Evolutionary conservation across 1,140 invertebrate species (phyloP).

Genomic region (Drosophila nannoptera): DNA sequence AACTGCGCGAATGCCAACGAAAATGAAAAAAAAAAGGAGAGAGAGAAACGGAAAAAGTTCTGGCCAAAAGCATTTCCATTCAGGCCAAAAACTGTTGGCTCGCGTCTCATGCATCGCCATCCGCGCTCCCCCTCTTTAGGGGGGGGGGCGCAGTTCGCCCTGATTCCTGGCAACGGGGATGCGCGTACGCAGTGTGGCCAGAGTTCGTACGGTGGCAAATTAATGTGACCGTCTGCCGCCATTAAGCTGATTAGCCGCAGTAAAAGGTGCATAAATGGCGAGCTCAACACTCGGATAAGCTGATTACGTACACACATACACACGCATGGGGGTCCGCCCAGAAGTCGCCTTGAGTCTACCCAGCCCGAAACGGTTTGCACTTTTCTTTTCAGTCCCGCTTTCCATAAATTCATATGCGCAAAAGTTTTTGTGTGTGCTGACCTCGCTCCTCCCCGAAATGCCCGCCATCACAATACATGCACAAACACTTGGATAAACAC

Average conservation of each 20-base stretch:
- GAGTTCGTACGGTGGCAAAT: not conserved
- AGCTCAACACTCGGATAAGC: conserved; percentile 22
- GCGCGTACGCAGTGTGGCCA: conserved; percentile 11
- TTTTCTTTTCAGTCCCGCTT: not conserved
- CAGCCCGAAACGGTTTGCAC: conserved; percentile 10
- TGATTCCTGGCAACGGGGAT: conserved; percentile 17
- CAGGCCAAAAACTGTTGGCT: conserved; percentile 32
- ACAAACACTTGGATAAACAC: conserved; percentile 6
- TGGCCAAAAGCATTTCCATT: conserved; percentile 33
- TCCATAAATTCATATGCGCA: not conserved
- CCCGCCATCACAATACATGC: not conserved
- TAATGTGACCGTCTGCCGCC: conserved; percentile 1
- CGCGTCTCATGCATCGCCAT: not conserved
- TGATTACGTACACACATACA: conserved; percentile 5
- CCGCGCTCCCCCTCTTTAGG: not conserved
- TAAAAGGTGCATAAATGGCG: conserved; percentile 15
- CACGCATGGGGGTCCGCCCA: not conserved
- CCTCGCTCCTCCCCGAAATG: conserved; percentile 3
- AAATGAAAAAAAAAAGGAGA: conserved; percentile 11
- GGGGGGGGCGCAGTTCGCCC: conserved; percentile 16
- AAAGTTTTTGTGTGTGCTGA: conserved; percentile 14
- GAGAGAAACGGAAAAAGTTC: conserved; percentile 17
- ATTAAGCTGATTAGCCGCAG: conserved; percentile 39
- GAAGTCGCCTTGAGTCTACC: conserved; percentile 5
- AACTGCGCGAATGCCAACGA: conserved; percentile 21